These are phyloP conservation scores for Oplegnathus fasciatus DNA, from an alignment of 2,113 vertebrate genomes.

Conservation along the genomic window DNA sequence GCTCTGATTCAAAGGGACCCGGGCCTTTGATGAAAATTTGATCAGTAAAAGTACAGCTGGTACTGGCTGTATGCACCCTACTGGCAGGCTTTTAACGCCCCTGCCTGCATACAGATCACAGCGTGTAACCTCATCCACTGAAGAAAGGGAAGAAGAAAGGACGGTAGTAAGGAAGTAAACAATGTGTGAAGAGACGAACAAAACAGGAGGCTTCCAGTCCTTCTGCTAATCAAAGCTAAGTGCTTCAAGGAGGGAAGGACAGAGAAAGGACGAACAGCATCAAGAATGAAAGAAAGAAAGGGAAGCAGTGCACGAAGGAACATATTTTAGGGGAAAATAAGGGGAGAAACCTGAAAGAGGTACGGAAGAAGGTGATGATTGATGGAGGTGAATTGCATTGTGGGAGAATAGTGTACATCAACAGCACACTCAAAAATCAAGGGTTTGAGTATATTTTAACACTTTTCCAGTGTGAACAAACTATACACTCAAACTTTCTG, in stretches of 20 bases:
- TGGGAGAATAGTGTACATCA: background rate
- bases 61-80: slow-evolving; percentile 36
- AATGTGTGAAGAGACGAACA: slow-evolving; percentile 12
- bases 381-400: background rate
- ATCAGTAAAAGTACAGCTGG: slow-evolving; percentile 62
- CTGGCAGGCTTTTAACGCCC: slow-evolving; percentile 61
- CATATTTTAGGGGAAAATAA: background rate
- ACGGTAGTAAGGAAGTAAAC: slow-evolving; percentile 16
- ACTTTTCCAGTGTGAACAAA: background rate
- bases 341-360: slow-evolving; percentile 15
- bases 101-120: slow-evolving; percentile 45
- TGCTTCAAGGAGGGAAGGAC: slow-evolving; percentile 44
- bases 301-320: slow-evolving; percentile 32
- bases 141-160: slow-evolving; percentile 1
- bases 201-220: slow-evolving; percentile 29
- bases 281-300: background rate
- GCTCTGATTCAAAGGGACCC: slow-evolving; percentile 38
- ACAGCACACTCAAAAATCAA: background rate
- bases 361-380: slow-evolving; percentile 15
- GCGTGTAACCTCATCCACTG: slow-evolving; percentile 8
- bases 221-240: slow-evolving; percentile 48
- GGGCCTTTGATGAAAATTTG: slow-evolving; percentile 67
- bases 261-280: slow-evolving; percentile 25
- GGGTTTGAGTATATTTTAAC: background rate
- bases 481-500: background rate